Conservation (phyloP, 2,888 invertebrate species). For the Stenodema calcarata region DNA sequence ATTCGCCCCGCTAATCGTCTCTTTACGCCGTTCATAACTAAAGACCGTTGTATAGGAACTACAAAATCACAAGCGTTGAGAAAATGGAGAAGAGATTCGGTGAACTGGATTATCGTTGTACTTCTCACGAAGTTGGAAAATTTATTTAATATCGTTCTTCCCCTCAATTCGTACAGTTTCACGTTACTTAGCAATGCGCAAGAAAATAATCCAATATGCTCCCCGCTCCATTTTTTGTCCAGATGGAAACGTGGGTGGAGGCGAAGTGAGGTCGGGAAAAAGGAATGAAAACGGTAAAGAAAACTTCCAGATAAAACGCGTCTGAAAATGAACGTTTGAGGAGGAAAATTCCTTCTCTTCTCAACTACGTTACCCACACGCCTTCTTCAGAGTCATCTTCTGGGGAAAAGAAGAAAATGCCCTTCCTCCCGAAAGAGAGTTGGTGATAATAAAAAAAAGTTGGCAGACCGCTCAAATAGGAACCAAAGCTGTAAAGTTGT, state of each 20-base stretch:
- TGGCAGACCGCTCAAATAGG: slow-evolving; percentile 19
- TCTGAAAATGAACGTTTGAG: slow-evolving; percentile 9
- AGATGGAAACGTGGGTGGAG: background rate
- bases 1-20: no score
- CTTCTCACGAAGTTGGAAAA: background rate
- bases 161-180: background rate
- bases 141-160: background rate
- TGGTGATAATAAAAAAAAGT: slow-evolving; percentile 33
- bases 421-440: background rate
- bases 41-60: background rate
- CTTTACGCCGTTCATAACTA: no score
- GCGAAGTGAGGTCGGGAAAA: background rate
- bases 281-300: background rate
- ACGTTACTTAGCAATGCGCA: background rate
- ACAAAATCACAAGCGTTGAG: background rate
- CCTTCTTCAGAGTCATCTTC: background rate
- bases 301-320: slow-evolving; percentile 13
- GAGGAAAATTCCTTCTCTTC: background rate
- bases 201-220: background rate
- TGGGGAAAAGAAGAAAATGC: background rate
- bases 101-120: background rate
- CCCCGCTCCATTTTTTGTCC: background rate
- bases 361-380: background rate
- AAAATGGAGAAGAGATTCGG: background rate
- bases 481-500: slow-evolving; percentile 37